Percentiles rank a stretch among this genome's conserved stretches.
These are phyloP conservation scores for Stegastes partitus DNA, from an alignment of 2,113 vertebrate genomes.

Conservation along the genomic window DNA sequence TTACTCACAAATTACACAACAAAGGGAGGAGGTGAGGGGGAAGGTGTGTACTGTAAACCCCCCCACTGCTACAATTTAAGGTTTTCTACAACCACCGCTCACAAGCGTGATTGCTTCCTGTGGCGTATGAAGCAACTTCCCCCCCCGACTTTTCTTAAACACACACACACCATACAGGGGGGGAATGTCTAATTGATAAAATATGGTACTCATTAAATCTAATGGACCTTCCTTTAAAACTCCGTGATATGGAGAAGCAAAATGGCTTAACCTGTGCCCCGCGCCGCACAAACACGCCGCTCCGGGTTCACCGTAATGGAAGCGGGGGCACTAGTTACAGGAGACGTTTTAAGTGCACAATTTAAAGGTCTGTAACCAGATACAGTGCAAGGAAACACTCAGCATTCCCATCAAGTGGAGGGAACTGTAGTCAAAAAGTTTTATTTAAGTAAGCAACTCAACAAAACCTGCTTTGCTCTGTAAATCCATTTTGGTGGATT, in stretches of 20 bases:
- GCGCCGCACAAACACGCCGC: constrained; percentile 46
- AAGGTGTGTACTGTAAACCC: constrained; percentile 32
- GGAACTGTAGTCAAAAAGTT: constrained; percentile 13
- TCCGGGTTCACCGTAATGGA: constrained; percentile 65
- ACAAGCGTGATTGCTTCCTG: constrained; percentile 60
- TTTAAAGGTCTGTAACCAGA: constrained; percentile 77
- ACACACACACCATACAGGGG: constrained; percentile 6
- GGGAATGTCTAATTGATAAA: constrained; percentile 72
- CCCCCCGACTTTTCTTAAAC: not conserved
- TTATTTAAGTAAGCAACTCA: constrained; percentile 23
- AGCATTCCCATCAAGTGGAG: constrained; percentile 31
- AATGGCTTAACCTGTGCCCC: constrained; percentile 70
- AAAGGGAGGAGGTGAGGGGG: constrained; percentile 51
- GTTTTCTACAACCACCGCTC: constrained; percentile 51
- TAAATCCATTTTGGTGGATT: constrained; percentile 27
- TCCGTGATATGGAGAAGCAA: constrained; percentile 56
- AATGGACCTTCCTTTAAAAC: constrained; percentile 67
- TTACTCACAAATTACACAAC: constrained; percentile 73
- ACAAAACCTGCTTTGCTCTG: constrained; percentile 1
- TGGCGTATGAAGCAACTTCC: constrained; percentile 48
- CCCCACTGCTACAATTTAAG: constrained; percentile 43
- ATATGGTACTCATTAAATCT: constrained; percentile 81
- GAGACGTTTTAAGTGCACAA: constrained; percentile 79
- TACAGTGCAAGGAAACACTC: constrained; percentile 52
- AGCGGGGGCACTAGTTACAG: constrained; percentile 72